Base-by-base conservation (phyloP, 2,888 invertebrate species). In the Melangyna quadrimaculata region DNA sequence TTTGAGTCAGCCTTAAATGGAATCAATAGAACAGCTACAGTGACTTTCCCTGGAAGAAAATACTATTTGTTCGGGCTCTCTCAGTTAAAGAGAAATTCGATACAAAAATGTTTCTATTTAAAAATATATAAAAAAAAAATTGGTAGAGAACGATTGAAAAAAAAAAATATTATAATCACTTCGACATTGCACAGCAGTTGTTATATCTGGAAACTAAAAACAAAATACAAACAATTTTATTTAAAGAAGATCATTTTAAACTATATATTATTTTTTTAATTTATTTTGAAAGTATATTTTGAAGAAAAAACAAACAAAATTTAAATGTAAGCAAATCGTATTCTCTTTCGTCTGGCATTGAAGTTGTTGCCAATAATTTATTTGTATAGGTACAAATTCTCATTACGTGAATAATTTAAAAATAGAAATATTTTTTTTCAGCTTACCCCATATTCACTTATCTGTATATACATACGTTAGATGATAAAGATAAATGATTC, bases 321-420 rank as follows among this genome's bases (percentile, higher is more conserved):
- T 35, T 29, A 29, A 51, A 61, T 73, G 37, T 51, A 48, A 65
- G 51, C 73, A 73, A 72, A 73, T 59, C 51, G 14, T 9, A 17
- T 61, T 48, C 22, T 48, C 43, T 63, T 29, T 63, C n/a, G 5
- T 48, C 24, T 63, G 61, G 48, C 72, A 59, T 59, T 72, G 72
- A 45, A 45, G 22, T 45, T 59, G 61, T 29, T 73, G 63, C 65
- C 65, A 65, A 65, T 65, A 65, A 65, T 65, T 65, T 65, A 22
- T 48, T 48, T 65, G 27, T 65, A 22, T 65, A 43, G 63, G 63
- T 63, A 65, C 65, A 65, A 65, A 48, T 32, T 69, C 69, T 63
- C 61, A 40, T 63, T 73, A 63, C 45, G 59, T 48, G 73, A 73
- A 63, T 53, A 7, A 40, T 14, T 12, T 73, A 53, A 63, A 53